Evolutionary conservation across 2,888 invertebrate species (phyloP).

Genomic region (Cosmia pyralina): DNA sequence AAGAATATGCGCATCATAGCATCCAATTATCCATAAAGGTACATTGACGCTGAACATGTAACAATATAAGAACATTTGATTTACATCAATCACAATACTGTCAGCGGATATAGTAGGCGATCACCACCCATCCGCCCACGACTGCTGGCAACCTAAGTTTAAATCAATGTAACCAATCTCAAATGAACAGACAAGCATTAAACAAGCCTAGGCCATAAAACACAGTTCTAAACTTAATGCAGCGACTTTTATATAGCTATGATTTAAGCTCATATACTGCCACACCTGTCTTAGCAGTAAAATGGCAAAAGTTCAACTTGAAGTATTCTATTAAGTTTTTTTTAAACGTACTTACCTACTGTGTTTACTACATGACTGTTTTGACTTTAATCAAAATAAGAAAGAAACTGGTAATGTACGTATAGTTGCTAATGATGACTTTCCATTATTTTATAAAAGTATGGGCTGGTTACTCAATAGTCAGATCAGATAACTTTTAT

Average conservation of each 20-base stretch:
- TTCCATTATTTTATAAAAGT: no score
- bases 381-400: no score
- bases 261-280: constrained; percentile 26
- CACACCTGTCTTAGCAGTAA: constrained; percentile 28
- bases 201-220: constrained; percentile 42
- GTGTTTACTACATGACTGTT: no score
- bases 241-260: constrained; percentile 29
- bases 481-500: no score
- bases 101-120: constrained; percentile 75
- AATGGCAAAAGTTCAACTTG: constrained; percentile 27
- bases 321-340: neutral
- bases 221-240: constrained; percentile 14
- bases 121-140: constrained; percentile 65
- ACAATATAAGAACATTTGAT: constrained; percentile 53
- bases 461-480: no score
- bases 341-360: neutral
- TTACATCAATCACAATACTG: constrained; percentile 68
- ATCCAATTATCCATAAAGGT: constrained; percentile 12
- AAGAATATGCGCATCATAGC: neutral
- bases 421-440: no score
- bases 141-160: constrained; percentile 52
- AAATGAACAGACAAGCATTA: constrained; percentile 27
- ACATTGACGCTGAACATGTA: constrained; percentile 9
- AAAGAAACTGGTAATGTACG: no score
- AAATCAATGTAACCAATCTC: constrained; percentile 42